Evolutionary conservation across 2,797 vertebrate genomes (phyloP).

Genomic region (Eurystomus glaucurus): DNA sequence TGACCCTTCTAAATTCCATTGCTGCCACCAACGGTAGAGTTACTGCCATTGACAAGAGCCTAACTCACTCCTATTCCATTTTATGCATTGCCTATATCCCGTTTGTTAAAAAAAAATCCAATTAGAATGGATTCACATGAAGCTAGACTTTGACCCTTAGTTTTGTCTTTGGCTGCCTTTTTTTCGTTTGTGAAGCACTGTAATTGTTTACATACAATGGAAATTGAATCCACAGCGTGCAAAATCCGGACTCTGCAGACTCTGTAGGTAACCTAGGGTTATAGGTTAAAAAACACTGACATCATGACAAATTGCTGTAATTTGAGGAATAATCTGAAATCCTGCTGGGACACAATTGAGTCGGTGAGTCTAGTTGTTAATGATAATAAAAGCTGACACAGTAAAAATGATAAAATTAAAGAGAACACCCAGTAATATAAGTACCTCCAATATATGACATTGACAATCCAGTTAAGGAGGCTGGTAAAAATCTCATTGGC

Average conservation of each 20-base stretch:
- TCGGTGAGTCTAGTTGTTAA: conserved; percentile 48
- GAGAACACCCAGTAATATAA: conserved; percentile 16
- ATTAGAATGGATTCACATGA: conserved; percentile 1
- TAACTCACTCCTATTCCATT: not conserved
- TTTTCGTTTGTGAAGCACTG: conserved; percentile 32
- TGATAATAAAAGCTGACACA: conserved; percentile 74
- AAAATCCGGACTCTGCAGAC: not conserved
- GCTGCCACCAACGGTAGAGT: not conserved
- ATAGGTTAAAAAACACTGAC: conserved; percentile 70
- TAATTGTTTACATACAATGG: conserved; percentile 47
- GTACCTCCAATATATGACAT: not conserved
- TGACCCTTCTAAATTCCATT: not conserved
- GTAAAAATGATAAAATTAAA: conserved; percentile 68
- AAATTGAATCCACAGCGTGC: conserved; percentile 38
- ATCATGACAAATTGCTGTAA: conserved; percentile 74
- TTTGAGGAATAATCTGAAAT: conserved; percentile 72
- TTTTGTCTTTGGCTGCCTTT: conserved; percentile 41
- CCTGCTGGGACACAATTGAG: conserved; percentile 61
- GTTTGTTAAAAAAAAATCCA: not conserved
- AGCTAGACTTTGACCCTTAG: not conserved
- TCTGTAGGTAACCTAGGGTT: conserved; percentile 44
- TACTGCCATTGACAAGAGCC: not conserved
- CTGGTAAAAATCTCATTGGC: not conserved
- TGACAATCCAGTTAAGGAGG: not conserved
- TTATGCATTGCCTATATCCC: not conserved